phyloP scores from a whole-genome alignment of 2,888 invertebrate species.

The Dioctria linearis region DNA sequence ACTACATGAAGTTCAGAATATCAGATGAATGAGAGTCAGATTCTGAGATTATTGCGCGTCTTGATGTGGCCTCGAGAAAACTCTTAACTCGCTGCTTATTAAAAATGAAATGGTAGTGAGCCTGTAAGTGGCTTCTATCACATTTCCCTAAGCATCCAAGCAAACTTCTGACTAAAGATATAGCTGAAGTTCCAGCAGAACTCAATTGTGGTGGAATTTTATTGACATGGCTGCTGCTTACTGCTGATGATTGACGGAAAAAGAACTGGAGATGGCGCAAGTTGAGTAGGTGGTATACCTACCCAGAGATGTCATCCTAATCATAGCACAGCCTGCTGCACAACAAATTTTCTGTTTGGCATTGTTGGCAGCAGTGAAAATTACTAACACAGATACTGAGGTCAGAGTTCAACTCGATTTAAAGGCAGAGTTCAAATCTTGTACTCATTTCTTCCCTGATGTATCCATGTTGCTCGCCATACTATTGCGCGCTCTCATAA shows the following conservation, averaged over 20 bases:
- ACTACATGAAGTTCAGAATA: neutral
- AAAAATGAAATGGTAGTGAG: conserved; percentile 35
- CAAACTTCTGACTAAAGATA: neutral
- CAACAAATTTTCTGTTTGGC: too few relatives aligned
- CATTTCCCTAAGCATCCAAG: neutral
- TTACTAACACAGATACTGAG: too few relatives aligned
- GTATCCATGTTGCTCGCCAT: too few relatives aligned
- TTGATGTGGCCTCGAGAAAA: conserved; percentile 33
- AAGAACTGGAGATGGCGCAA: neutral
- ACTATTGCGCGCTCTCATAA: too few relatives aligned
- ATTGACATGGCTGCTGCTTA: conserved; percentile 20
- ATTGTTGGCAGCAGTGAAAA: too few relatives aligned
- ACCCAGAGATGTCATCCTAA: neutral
- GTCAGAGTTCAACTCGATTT: too few relatives aligned
- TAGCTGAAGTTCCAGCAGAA: neutral
- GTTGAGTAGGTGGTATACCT: neutral
- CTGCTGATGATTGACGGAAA: conserved; percentile 14
- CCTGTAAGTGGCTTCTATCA: neutral
- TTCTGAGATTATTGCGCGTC: conserved; percentile 38
- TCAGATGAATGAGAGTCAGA: conserved; percentile 14
- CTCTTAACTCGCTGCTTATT: conserved; percentile 39
- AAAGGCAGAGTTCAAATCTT: too few relatives aligned
- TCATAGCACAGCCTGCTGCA: too few relatives aligned
- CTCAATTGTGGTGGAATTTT: neutral
- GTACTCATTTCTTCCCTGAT: too few relatives aligned